Conservation (phyloP, 2,113 vertebrate genomes). For the Fulmarus glacialis region DNA sequence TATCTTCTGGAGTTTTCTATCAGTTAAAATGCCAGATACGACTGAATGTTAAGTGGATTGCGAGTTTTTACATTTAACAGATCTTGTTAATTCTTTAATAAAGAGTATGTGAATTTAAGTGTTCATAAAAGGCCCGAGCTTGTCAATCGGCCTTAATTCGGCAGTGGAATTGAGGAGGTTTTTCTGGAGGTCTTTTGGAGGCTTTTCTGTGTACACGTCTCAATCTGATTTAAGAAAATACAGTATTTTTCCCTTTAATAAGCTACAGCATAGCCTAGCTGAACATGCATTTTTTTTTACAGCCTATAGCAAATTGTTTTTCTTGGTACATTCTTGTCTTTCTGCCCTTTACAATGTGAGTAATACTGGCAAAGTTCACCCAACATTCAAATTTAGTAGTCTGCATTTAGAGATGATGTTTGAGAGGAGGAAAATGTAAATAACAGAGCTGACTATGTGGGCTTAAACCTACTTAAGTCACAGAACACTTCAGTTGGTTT, state of each 20-base stretch:
- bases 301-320: conserved; percentile 47
- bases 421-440: neutral
- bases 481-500: neutral
- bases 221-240: neutral
- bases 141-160: neutral
- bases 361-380: neutral
- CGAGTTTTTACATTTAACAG: neutral
- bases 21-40: neutral
- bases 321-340: conserved; percentile 60
- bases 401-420: neutral
- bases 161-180: neutral
- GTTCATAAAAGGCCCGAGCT: neutral
- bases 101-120: neutral
- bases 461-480: neutral
- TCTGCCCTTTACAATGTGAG: conserved; percentile 17
- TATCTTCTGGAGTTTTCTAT: neutral
- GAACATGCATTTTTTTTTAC: conserved; percentile 17
- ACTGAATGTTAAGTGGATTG: neutral
- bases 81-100: neutral
- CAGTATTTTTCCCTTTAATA: neutral
- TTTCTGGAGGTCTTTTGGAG: neutral
- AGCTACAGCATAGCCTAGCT: conserved; percentile 5
- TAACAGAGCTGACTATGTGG: neutral
- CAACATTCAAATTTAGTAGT: neutral
- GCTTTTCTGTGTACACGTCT: neutral